A percentile compares a stretch with the other conserved stretches of the same genome.
phyloP scores from a whole-genome alignment of 2,888 invertebrate species.

The Harmothoe impar region DNA sequence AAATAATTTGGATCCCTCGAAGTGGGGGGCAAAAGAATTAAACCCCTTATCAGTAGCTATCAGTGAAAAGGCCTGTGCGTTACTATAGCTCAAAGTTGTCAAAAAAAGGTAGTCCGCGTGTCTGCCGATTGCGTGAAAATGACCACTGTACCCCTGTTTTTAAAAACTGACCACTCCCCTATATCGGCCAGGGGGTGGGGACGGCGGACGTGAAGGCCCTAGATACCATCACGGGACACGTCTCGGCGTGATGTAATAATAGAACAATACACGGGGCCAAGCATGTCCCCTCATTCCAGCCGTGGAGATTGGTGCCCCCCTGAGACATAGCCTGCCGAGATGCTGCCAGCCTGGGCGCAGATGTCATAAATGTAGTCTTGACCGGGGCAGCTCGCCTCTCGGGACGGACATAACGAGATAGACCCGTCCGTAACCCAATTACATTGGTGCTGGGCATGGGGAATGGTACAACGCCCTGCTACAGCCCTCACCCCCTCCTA shows the following conservation, averaged over 20 bases:
- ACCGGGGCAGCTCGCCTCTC: not conserved
- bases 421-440: constrained; percentile 29
- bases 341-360: not conserved
- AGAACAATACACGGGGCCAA: constrained; percentile 26
- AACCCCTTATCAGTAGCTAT: too few relatives aligned
- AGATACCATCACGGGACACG: not conserved
- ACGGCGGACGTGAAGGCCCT: not conserved
- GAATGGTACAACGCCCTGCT: too few relatives aligned
- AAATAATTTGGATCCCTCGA: too few relatives aligned
- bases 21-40: too few relatives aligned
- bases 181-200: not conserved
- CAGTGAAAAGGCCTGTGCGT: too few relatives aligned
- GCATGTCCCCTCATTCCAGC: not conserved
- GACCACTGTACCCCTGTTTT: too few relatives aligned
- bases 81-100: too few relatives aligned
- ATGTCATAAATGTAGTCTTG: constrained; percentile 32
- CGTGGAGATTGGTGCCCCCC: not conserved
- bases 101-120: too few relatives aligned
- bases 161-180: too few relatives aligned
- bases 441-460: too few relatives aligned
- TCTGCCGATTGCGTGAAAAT: too few relatives aligned
- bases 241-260: constrained; percentile 7
- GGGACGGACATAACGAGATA: not conserved
- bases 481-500: too few relatives aligned
- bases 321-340: not conserved